Evolutionary conservation across 2,113 vertebrate species (phyloP), one percentile per base, ranked within the genome.

Genomic region (Cnemophilus loriae): DNA sequence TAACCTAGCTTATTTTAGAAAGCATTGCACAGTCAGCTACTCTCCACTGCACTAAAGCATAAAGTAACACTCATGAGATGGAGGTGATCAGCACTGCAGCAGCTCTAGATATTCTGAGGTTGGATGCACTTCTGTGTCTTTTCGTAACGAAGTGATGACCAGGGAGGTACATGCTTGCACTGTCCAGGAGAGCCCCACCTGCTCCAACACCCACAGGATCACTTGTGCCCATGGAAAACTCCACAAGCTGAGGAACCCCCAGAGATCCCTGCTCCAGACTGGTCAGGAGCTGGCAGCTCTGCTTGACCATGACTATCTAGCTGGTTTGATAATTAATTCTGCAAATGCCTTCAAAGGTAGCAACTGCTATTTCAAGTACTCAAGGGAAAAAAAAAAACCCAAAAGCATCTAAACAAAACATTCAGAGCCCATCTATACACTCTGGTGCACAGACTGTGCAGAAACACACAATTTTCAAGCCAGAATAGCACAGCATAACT

Each of bases 1-100:
- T 92, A 88, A 61, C 53, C 41, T 32, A 55, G 52, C 41, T 90
- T 65, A 91, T 79, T 96, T 90, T 46, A 93, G 67, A 84, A 94
- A 91, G 84, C 52, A 37, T 41, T 83, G 75, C 63, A 64, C 39
- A 85, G 67, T 83, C 33, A 96, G 79, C 68, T 73, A 68, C 71
- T 79, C 49, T 59, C 27, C 39, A 59, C 53, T 65, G 50, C 59
- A 57, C 61, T 77, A 20, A 85, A 83, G 42, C 63, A 59, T 30
- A 11, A 93, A 91, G 76, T 39, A 74, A 61, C 60, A 33, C 22
- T 57, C 33, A 61, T 3, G 35, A 71, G n/a, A 84, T 68, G 84
- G 84, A 76, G 69, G 57, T 47, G n/a, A 87, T 20, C 56, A 89
- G 60, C 50, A 73, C 61, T 50, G 65, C 67, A 82, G 81, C 77